Evolutionary conservation across 1,140 invertebrate species (phyloP).

Genomic region (Pogonomyrmex barbatus): DNA sequence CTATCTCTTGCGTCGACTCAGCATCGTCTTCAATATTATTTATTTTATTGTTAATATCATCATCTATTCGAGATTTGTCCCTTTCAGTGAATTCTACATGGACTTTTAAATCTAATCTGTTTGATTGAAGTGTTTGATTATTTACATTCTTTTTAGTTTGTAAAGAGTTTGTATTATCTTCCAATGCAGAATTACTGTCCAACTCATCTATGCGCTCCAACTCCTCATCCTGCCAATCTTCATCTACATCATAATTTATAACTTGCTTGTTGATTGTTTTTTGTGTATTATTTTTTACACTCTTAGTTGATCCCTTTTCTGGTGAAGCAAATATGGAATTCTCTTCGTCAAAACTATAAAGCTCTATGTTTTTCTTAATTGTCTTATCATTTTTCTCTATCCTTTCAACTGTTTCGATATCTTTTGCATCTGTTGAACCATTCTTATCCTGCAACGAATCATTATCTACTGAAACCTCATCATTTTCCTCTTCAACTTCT

Average conservation of each 20-base stretch:
- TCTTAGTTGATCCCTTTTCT: constrained; percentile 28
- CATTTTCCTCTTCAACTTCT: constrained; percentile 76
- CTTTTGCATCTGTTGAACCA: not conserved
- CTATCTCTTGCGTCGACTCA: constrained; percentile 78
- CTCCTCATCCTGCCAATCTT: constrained; percentile 84
- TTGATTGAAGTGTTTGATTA: constrained; percentile 63
- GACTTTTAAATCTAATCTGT: constrained; percentile 54
- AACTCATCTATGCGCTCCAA: constrained; percentile 72
- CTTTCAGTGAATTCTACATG: constrained; percentile 33
- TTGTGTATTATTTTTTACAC: not conserved
- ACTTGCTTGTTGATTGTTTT: constrained; percentile 68
- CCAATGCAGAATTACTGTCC: constrained; percentile 32
- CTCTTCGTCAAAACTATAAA: constrained; percentile 61
- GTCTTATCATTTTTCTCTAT: constrained; percentile 47
- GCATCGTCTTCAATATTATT: constrained; percentile 71
- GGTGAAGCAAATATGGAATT: constrained; percentile 31
- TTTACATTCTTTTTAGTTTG: constrained; percentile 54
- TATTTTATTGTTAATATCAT: constrained; percentile 67
- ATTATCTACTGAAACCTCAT: constrained; percentile 61
- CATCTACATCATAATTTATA: constrained; percentile 80
- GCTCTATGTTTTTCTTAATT: constrained; percentile 26
- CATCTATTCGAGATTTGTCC: constrained; percentile 48
- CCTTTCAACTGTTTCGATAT: constrained; percentile 18
- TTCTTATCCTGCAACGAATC: constrained; percentile 48
- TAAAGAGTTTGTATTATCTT: constrained; percentile 31